phyloP scores from a whole-genome alignment of 2,888 invertebrate species.

The Doris montereyensis region DNA sequence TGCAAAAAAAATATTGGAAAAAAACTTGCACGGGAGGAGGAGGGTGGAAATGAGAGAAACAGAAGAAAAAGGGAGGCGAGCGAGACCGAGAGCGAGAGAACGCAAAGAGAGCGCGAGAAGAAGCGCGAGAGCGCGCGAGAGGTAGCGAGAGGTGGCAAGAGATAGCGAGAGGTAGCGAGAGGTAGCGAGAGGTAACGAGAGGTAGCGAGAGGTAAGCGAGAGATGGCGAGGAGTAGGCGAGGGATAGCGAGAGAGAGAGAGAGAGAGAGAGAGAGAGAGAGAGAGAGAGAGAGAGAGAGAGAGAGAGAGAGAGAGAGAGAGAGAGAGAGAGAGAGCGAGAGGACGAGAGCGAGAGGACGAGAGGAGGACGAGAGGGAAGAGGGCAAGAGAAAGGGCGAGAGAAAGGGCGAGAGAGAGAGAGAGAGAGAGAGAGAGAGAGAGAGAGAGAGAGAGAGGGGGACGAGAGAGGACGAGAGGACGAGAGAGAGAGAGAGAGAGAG shows the following conservation, averaged over 20 bases:
- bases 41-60: background rate
- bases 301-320: background rate
- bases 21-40: background rate
- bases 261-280: slow-evolving; percentile 15
- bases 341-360: background rate
- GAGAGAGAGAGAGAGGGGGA: background rate
- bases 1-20: background rate
- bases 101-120: background rate
- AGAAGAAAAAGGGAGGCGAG: background rate
- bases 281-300: background rate
- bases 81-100: background rate
- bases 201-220: background rate
- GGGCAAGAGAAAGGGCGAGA: background rate
- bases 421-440: background rate
- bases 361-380: background rate
- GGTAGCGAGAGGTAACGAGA: no score
- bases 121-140: slow-evolving; percentile 21
- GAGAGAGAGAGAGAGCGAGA: background rate
- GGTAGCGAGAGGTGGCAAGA: slow-evolving; percentile 20
- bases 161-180: no score
- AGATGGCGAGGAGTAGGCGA: background rate
- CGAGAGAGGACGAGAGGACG: background rate
- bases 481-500: background rate
- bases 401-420: background rate
- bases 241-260: no score